Evolutionary conservation across 2,888 invertebrate genomes (phyloP), one percentile per base, ranked within the genome.

Genomic region (Eutolmus rufibarbis): DNA sequence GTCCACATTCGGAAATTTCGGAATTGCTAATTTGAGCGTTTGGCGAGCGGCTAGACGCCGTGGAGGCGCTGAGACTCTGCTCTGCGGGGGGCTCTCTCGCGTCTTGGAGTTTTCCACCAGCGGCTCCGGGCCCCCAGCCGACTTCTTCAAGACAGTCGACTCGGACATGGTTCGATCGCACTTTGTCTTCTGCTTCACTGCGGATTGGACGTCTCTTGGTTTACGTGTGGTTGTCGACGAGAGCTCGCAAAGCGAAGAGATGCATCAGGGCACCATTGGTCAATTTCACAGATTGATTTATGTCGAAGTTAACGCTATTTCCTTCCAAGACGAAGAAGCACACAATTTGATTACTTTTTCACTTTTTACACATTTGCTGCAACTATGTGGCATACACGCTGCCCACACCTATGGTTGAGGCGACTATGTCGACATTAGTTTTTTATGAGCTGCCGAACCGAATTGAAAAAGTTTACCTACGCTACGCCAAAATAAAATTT

Each of bases 31-130:
- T 2, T 92, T 92, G 28, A 92, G 88, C 16, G 92, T 92, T 89
- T 92, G 92, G 9, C 92, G 90, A 1, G 92, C 92, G 34, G 92
- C 92, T 89, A 92, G 91, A 88, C 92, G 91, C 90, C 92, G 92
- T 90, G 92, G 91, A 91, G 92, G 92, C 92, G 92, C 92, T 90
- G 91, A 91, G 16, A 74, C 37, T 66, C 12, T 66, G 28, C 66
- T 66, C 28, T 28, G 23, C 23, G 23, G 0, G 19, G 51, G 7
- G 37, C 28, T 28, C 31, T 82, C 82, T 3, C 37, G n/a, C 46
- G 40, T 5, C 34, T 74, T 85, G 34, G 79, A 34, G 19, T 56
- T 87, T 46, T 86, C 74, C 34, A 19, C 57, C 88, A 88, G 84
- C 74, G 87, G 66, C 31, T 81, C 37, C 31, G 57, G 0, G 16